Percentiles rank a stretch among this genome's conserved stretches.
phyloP scores from a whole-genome alignment of 2,797 vertebrate species.

The Selene dorsalis region DNA sequence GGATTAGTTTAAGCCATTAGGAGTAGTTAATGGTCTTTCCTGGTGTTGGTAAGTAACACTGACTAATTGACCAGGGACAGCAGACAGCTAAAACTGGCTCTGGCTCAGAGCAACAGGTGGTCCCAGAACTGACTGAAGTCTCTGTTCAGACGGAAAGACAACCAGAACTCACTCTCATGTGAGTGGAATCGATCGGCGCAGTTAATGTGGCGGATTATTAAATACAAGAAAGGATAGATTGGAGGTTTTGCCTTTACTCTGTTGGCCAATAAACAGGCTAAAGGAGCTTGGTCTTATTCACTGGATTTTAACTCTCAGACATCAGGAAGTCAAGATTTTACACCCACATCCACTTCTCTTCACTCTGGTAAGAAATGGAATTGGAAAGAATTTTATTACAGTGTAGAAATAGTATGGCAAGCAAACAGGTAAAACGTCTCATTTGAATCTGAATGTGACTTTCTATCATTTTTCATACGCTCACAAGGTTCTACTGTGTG shows the following conservation, averaged over 20 bases:
- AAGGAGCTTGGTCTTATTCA: conserved; percentile 9
- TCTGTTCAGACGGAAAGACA: background rate
- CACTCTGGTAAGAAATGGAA: conserved; percentile 48
- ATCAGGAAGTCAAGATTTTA: background rate
- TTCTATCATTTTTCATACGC: background rate
- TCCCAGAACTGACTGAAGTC: conserved; percentile 17
- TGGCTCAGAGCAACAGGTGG: conserved; percentile 37
- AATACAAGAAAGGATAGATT: background rate
- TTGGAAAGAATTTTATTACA: background rate
- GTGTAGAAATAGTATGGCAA: too few species aligned
- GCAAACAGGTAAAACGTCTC: background rate
- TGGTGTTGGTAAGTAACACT: conserved; percentile 76
- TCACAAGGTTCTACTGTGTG: background rate
- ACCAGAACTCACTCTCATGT: background rate
- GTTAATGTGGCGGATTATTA: background rate
- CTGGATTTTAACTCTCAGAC: background rate
- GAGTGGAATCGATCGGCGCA: background rate
- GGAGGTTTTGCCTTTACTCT: conserved; percentile 25
- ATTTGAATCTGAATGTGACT: background rate
- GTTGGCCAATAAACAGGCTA: conserved; percentile 46
- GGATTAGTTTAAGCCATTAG: conserved; percentile 75
- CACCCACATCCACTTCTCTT: background rate
- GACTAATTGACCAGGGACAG: conserved; percentile 62
- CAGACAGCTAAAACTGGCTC: conserved; percentile 46
- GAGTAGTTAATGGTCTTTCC: conserved; percentile 82